Evolutionary conservation across 2,888 invertebrate genomes (phyloP).

Genomic region (Lasioglossum morio): DNA sequence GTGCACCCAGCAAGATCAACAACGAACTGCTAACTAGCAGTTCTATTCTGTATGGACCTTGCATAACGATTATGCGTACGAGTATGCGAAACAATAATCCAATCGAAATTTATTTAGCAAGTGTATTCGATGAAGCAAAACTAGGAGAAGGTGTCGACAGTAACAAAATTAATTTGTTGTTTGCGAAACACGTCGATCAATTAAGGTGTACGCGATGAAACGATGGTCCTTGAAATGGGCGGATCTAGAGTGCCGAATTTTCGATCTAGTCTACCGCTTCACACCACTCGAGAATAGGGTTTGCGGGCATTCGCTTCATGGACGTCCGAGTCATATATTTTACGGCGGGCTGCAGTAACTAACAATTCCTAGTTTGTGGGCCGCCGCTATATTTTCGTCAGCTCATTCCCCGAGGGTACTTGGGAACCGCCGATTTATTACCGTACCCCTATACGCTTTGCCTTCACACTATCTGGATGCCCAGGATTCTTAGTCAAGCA

Average conservation of each 20-base stretch:
- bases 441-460: conserved; percentile 61
- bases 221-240: conserved; percentile 9
- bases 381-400: conserved; percentile 83
- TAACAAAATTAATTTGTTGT: neutral
- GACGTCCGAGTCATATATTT: conserved; percentile 79
- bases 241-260: conserved; percentile 60
- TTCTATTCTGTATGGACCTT: too few species aligned
- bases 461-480: conserved; percentile 45
- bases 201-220: neutral
- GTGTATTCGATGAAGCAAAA: neutral
- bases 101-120: too few species aligned
- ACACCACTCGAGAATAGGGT: conserved; percentile 62
- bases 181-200: conserved; percentile 27
- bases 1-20: too few species aligned
- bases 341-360: conserved; percentile 79
- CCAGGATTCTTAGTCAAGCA: conserved; percentile 63
- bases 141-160: neutral
- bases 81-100: too few species aligned
- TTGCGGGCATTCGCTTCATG: conserved; percentile 67
- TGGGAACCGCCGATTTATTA: conserved; percentile 81
- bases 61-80: too few species aligned
- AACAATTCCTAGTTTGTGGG: conserved; percentile 83
- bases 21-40: too few species aligned
- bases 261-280: conserved; percentile 52
- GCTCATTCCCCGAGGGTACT: conserved; percentile 79